phyloP scores from a whole-genome alignment of 2,888 invertebrate genomes.

The Tromatobia lineatoria region DNA sequence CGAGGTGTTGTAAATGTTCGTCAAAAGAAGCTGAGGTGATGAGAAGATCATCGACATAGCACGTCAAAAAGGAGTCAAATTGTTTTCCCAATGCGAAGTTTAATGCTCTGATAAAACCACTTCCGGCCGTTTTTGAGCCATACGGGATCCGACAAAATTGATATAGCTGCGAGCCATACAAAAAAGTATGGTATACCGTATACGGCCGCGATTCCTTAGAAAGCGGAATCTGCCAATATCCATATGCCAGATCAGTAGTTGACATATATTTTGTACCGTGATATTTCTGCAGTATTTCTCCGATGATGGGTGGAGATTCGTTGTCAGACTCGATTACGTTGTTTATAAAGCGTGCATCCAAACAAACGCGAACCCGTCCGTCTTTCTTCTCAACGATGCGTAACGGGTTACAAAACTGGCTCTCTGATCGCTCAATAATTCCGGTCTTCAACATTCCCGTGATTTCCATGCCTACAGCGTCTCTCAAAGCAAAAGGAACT shows the following conservation, averaged over 20 bases:
- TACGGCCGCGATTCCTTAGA: conserved; percentile 61
- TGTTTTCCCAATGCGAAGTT: conserved; percentile 71
- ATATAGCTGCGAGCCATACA: conserved; percentile 70
- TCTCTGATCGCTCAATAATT: too few relatives aligned
- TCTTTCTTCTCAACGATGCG: too few relatives aligned
- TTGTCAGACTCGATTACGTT: too few relatives aligned
- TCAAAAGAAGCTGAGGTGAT: conserved; percentile 72
- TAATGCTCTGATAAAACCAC: conserved; percentile 58
- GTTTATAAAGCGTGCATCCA: too few relatives aligned
- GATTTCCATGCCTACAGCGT: too few relatives aligned
- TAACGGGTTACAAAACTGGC: too few relatives aligned
- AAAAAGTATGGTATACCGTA: conserved; percentile 74
- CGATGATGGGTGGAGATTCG: too few relatives aligned
- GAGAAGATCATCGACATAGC: conserved; percentile 78
- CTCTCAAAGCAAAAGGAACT: too few relatives aligned
- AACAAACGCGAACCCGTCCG: too few relatives aligned
- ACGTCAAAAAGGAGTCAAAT: conserved; percentile 69
- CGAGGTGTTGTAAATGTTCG: conserved; percentile 55
- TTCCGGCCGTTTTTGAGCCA: too few relatives aligned
- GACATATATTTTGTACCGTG: conserved; percentile 63
- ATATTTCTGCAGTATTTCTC: too few relatives aligned
- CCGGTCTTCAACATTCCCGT: too few relatives aligned
- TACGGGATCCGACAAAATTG: conserved; percentile 74
- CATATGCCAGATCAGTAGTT: conserved; percentile 69
- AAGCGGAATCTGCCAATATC: conserved; percentile 75